Conservation (phyloP, 2,113 vertebrate species). For the Donacobius atricapilla region DNA sequence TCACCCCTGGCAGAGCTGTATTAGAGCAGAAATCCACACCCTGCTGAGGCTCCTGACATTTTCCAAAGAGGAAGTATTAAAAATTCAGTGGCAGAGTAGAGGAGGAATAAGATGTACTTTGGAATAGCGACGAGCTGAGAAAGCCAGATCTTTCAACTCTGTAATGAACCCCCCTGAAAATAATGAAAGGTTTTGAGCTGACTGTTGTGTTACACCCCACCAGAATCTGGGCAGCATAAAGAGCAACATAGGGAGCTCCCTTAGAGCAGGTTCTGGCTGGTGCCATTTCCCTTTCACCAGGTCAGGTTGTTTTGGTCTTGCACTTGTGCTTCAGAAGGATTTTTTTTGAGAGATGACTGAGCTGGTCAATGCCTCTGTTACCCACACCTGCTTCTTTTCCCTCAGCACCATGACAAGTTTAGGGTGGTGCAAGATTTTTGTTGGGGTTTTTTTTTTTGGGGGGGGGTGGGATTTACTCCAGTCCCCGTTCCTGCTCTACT, state of each 20-base stretch:
- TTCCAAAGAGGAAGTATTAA: conserved; percentile 60
- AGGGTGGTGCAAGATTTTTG: neutral
- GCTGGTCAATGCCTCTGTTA: too few species aligned
- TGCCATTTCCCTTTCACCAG: neutral
- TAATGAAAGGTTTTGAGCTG: conserved; percentile 25
- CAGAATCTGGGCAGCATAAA: neutral
- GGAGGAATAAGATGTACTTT: conserved; percentile 15
- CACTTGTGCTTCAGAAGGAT: neutral
- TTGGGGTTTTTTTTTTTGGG: neutral
- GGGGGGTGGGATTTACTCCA: neutral
- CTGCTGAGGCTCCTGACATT: conserved; percentile 7
- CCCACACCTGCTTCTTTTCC: accelerated
- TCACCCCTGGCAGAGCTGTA: neutral
- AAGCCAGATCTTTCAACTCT: neutral
- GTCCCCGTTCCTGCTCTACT: neutral
- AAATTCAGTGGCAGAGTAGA: conserved; percentile 24
- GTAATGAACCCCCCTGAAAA: neutral
- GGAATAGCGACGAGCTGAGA: neutral
- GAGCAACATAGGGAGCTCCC: neutral
- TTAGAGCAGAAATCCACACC: conserved; percentile 16
- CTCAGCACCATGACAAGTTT: neutral
- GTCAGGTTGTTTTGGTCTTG: neutral
- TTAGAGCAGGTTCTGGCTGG: neutral
- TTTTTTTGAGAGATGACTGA: neutral
- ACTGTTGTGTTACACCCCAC: neutral